Evolutionary conservation across 2,113 vertebrate genomes (phyloP).

Genomic region (Tychaedon coryphoeus): DNA sequence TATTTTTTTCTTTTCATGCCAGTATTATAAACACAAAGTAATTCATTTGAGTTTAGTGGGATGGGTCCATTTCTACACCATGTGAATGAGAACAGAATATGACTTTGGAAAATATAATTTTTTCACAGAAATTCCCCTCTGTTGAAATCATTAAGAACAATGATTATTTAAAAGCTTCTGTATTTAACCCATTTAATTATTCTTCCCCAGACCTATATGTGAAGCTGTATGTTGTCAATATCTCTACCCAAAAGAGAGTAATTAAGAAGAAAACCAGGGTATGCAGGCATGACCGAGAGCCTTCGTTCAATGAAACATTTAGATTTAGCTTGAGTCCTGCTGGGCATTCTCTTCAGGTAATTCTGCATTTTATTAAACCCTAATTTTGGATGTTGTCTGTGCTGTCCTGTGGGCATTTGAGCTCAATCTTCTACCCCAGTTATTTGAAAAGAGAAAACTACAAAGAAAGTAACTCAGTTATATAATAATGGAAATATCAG

Average conservation of each 20-base stretch:
- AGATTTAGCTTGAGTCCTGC: slow-evolving; percentile 93
- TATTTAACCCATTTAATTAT: slow-evolving; percentile 13
- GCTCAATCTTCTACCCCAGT: not conserved
- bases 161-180: not conserved
- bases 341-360: slow-evolving; percentile 97
- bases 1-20: not conserved
- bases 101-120: not conserved
- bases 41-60: not conserved
- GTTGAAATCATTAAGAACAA: not conserved
- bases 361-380: not conserved
- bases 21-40: not conserved
- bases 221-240: slow-evolving; percentile 95
- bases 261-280: slow-evolving; percentile 99
- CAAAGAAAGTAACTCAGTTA: not conserved
- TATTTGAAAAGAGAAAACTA: not conserved
- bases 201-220: slow-evolving; percentile 90
- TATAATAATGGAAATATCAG: not conserved
- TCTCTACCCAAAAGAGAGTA: slow-evolving; percentile 94
- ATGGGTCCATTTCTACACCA: not conserved
- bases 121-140: not conserved
- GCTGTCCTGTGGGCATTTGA: not conserved
- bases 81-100: not conserved
- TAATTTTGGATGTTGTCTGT: not conserved
- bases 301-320: slow-evolving; percentile 98
- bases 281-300: slow-evolving; percentile 95